Evolutionary conservation across 2,888 invertebrate genomes (phyloP).

Genomic region (Lypha dubia): DNA sequence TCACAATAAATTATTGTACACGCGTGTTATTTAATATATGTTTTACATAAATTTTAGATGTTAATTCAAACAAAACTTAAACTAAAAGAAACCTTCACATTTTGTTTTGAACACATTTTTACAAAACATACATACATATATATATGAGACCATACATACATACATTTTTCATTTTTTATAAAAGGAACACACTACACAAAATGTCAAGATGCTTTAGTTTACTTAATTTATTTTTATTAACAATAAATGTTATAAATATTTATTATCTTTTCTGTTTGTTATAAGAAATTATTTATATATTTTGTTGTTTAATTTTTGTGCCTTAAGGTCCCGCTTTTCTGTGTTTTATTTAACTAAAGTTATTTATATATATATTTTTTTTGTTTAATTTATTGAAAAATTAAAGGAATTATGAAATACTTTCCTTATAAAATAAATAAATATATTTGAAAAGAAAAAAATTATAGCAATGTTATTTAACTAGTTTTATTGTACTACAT

Average conservation of each 20-base stretch:
- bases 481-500: constrained; percentile 64
- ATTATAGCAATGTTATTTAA: constrained; percentile 60
- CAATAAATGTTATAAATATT: constrained; percentile 69
- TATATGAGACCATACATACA: too few species aligned
- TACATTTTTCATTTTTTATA: constrained; percentile 17
- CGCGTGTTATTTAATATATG: constrained; percentile 1
- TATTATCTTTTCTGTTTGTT: constrained; percentile 56
- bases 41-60: neutral
- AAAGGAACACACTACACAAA: constrained; percentile 29
- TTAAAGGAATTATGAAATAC: constrained; percentile 24
- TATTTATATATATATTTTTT: too few species aligned
- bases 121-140: neutral
- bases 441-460: constrained; percentile 21
- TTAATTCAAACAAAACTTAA: neutral
- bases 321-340: constrained; percentile 29
- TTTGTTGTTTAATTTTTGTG: constrained; percentile 55
- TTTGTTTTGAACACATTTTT: neutral
- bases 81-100: neutral
- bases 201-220: constrained; percentile 4
- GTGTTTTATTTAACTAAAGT: constrained; percentile 37
- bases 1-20: neutral
- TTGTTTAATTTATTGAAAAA: constrained; percentile 33
- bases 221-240: neutral
- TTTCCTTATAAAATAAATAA: constrained; percentile 37
- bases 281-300: constrained; percentile 16